A percentile compares a stretch with the other conserved stretches of the same genome.
These are phyloP conservation scores for Microchirus variegatus DNA, from an alignment of 2,797 vertebrate species.

Conservation along the genomic window DNA sequence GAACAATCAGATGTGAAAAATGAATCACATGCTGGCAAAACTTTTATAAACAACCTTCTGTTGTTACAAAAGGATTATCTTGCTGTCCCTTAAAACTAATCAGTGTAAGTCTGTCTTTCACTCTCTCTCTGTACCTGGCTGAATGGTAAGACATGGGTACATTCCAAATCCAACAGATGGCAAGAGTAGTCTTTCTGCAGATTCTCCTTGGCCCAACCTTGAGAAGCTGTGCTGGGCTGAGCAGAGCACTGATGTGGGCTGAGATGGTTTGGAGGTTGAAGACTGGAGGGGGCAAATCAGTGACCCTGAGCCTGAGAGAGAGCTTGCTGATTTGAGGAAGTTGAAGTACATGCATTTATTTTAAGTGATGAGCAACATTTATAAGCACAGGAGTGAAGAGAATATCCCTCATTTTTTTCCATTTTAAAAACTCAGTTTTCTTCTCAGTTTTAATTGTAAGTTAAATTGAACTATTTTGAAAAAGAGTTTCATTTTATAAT, in stretches of 20 bases:
- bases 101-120: slow-evolving; percentile 19
- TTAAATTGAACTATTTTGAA: too few relatives aligned
- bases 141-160: slow-evolving; percentile 40
- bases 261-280: slow-evolving; percentile 43
- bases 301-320: slow-evolving; percentile 13
- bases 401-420: background rate
- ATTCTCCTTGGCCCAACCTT: slow-evolving; percentile 75
- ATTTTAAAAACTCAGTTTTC: background rate
- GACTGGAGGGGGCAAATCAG: slow-evolving; percentile 30
- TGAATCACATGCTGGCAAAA: slow-evolving; percentile 18
- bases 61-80: background rate
- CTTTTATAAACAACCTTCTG: slow-evolving; percentile 17
- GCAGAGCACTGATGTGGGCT: slow-evolving; percentile 49
- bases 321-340: slow-evolving; percentile 21
- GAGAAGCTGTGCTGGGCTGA: slow-evolving; percentile 68
- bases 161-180: slow-evolving; percentile 67
- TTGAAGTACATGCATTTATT: slow-evolving; percentile 16
- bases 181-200: slow-evolving; percentile 49
- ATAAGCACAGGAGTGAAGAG: slow-evolving; percentile 4
- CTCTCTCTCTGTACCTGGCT: slow-evolving; percentile 29
- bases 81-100: slow-evolving; percentile 1
- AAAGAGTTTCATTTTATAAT: too few relatives aligned
- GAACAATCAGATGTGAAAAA: slow-evolving; percentile 37
- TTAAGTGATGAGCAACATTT: slow-evolving; percentile 11
- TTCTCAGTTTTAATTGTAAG: too few relatives aligned